These are phyloP conservation scores for Epinephelus malabaricus DNA, from an alignment of 2,797 vertebrate genomes.

Conservation along the genomic window DNA sequence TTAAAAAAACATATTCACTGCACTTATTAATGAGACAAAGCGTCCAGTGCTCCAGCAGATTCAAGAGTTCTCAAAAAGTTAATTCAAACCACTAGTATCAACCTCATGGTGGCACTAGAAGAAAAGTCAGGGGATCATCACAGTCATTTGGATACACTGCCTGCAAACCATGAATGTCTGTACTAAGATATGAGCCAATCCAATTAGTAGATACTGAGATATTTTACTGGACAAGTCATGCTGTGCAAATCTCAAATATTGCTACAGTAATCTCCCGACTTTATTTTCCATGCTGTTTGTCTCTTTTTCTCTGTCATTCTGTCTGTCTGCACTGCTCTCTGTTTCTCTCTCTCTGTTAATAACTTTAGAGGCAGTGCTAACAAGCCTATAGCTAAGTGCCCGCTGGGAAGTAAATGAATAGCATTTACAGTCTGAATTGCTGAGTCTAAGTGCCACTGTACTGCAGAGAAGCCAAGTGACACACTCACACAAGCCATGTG, in stretches of 20 bases:
- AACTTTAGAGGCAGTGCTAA: slow-evolving; percentile 27
- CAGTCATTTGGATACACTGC: neutral
- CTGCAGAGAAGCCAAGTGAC: slow-evolving; percentile 1
- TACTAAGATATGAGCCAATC: neutral
- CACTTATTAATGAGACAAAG: neutral
- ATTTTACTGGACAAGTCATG: neutral
- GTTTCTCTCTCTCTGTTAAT: neutral
- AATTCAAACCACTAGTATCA: no score
- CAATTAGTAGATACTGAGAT: neutral
- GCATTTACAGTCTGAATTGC: slow-evolving; percentile 32
- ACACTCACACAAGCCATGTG: neutral
- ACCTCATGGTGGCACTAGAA: no score
- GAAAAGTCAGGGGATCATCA: no score
- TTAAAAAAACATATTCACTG: neutral
- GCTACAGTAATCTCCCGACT: neutral
- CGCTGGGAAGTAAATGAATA: slow-evolving; percentile 44
- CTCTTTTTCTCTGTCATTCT: neutral
- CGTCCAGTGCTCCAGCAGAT: no score
- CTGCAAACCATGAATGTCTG: neutral
- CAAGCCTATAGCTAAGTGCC: slow-evolving; percentile 21
- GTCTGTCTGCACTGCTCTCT: neutral
- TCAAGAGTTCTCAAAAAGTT: no score
- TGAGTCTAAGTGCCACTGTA: slow-evolving; percentile 5
- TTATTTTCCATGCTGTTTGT: neutral
- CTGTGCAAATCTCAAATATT: neutral